Base-by-base conservation (phyloP, 2,113 vertebrate species). In the Stegastes partitus region DNA sequence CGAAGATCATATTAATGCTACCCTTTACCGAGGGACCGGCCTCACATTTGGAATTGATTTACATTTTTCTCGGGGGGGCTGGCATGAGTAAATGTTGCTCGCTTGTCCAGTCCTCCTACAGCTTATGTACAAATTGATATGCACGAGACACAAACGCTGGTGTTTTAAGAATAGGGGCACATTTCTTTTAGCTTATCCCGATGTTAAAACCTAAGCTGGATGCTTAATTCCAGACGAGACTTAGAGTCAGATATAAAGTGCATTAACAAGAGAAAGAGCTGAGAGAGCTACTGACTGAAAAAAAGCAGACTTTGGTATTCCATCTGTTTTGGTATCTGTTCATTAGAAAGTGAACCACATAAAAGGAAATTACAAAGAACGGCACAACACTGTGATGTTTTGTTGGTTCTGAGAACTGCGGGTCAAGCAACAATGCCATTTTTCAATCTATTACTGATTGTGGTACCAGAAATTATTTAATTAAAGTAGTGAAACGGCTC, bases 381-480 rank as follows among this genome's bases (percentile, higher is more conserved):
- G 57, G 56, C n/a, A 15, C 5, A 26, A 47, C 19, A 10, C 18
- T 21, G n/a, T 63, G 31, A 26, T 25, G 4, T 15, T 62, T 62
- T 25, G 57, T 72, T 55, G 37, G 45, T 45, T 31, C 34, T 31
- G 31, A 50, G 34, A 53, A 14, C 7, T 61, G 57, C 0, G 1
- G 39, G 19, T 68, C 21, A 45, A 58, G 25, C 34, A 53, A 1
- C n/a, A 45, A 3, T 0, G 19, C 8, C 0, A 14, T 12, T 53
- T 65, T n/a, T 58, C 34, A 80, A 23, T 73, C 16, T 16, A 26
- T 74, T 6, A 47, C 16, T 62, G 31, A 23, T 9, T 44, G 31
- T 9, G 5, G 21, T 57, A n/a, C 19, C 2, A 44, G 22, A 11
- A 65, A 11, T 18, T 18, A 55, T 31, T 73, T 45, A 11, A 23